Percentiles rank a stretch among this genome's conserved stretches.
Evolutionary conservation across 2,113 vertebrate species (phyloP).

Genomic region (Ophthalmolycus amberensis): DNA sequence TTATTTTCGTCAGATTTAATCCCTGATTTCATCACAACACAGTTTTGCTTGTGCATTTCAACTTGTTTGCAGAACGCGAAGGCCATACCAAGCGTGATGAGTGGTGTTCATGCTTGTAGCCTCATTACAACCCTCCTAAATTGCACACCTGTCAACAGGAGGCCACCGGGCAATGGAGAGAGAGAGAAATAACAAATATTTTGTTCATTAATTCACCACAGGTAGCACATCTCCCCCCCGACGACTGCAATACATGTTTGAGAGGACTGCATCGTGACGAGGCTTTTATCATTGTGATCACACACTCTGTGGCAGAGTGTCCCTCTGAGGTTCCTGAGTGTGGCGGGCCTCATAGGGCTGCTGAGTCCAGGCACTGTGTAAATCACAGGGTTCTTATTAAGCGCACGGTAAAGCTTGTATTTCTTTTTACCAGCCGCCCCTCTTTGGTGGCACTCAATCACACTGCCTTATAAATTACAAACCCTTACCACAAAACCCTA

Average conservation of each 20-base stretch:
- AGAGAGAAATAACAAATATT: constrained; percentile 53
- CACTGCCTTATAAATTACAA: constrained; percentile 44
- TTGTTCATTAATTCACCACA: constrained; percentile 44
- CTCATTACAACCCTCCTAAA: constrained; percentile 55
- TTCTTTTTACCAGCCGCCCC: constrained; percentile 23
- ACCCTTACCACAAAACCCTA: constrained; percentile 28
- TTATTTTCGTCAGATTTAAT: constrained; percentile 30
- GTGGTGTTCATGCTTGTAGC: constrained; percentile 17
- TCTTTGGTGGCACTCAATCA: constrained; percentile 46
- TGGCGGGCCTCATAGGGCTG: constrained; percentile 27
- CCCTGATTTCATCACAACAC: constrained; percentile 7
- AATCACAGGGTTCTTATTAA: constrained; percentile 69
- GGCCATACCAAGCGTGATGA: constrained; percentile 37
- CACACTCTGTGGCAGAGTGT: constrained; percentile 53
- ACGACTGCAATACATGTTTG: constrained; percentile 11
- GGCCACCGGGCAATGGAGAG: constrained; percentile 22
- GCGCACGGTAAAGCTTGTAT: constrained; percentile 30
- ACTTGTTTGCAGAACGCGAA: constrained; percentile 24
- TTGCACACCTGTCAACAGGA: constrained; percentile 59
- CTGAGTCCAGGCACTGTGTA: constrained; percentile 32
- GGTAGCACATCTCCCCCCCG: not conserved
- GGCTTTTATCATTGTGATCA: constrained; percentile 56
- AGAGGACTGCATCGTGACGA: constrained; percentile 19
- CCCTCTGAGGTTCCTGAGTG: constrained; percentile 48
- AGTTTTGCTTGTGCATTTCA: constrained; percentile 6